Percentiles rank a stretch among this genome's conserved stretches.
phyloP scores from a whole-genome alignment of 2,797 vertebrate species.

The Oreochromis mossambicus region DNA sequence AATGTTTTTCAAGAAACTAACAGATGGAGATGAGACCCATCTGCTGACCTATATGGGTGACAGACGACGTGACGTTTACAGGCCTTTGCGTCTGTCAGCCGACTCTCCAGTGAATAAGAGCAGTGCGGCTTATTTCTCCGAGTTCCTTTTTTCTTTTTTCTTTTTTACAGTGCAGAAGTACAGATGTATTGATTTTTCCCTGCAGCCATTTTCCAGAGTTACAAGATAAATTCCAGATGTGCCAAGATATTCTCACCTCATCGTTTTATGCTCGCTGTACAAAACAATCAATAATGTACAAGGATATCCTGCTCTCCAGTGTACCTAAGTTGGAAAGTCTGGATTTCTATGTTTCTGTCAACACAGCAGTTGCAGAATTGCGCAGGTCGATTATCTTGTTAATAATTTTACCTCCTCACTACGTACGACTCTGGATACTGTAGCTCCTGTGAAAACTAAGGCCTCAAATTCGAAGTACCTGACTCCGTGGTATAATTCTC shows the following conservation, averaged over 20 bases:
- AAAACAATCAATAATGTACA: background rate
- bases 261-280: background rate
- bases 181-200: background rate
- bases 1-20: background rate
- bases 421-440: too few species aligned
- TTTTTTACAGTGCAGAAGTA: background rate
- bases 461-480: too few species aligned
- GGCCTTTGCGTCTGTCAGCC: background rate
- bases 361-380: background rate
- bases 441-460: too few species aligned
- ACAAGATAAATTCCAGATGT: background rate
- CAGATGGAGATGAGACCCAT: constrained; percentile 14
- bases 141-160: background rate
- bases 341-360: background rate
- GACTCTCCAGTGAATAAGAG: background rate
- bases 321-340: background rate
- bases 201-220: background rate
- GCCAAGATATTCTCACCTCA: background rate
- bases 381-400: too few species aligned
- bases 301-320: background rate
- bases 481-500: too few species aligned
- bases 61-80: background rate
- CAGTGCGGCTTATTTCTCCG: background rate
- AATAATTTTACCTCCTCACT: too few species aligned
- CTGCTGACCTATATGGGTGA: constrained; percentile 11